phyloP scores from a whole-genome alignment of 2,888 invertebrate genomes.

The Crossocerus cetratus region DNA sequence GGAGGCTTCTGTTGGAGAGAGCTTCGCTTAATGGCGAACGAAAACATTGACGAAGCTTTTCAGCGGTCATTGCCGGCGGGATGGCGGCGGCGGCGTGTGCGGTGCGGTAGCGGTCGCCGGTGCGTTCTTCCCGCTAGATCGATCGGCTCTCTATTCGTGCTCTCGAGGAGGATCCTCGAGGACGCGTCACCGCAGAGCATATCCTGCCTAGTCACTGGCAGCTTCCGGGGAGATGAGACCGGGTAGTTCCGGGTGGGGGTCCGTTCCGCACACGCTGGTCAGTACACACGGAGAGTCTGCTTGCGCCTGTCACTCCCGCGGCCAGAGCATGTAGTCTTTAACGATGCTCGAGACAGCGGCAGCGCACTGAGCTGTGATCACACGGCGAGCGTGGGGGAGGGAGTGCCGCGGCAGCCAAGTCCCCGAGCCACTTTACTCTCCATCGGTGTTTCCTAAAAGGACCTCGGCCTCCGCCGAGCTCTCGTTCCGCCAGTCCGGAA shows the following conservation, averaged over 20 bases:
- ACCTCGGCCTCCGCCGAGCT: not conserved
- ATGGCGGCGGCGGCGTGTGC: slow-evolving; percentile 41
- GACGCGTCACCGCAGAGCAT: slow-evolving; percentile 49
- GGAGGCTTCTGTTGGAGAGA: not conserved
- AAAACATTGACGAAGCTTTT: slow-evolving; percentile 44
- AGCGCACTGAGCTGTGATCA: not conserved
- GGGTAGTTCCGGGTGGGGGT: not conserved
- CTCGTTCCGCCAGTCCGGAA: not conserved
- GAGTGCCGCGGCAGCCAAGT: not conserved
- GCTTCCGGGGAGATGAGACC: too few relatives aligned
- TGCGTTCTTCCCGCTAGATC: slow-evolving; percentile 41
- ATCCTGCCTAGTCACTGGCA: slow-evolving; percentile 27
- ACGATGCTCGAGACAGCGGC: not conserved
- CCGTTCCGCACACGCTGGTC: not conserved
- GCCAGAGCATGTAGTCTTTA: not conserved
- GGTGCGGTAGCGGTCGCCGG: slow-evolving; percentile 13
- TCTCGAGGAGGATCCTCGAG: slow-evolving; percentile 49
- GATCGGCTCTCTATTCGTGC: slow-evolving; percentile 38
- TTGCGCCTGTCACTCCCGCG: not conserved
- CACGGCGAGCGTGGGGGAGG: not conserved
- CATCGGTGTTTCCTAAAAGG: slow-evolving; percentile 11
- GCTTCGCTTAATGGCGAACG: slow-evolving; percentile 36
- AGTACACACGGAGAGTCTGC: too few relatives aligned
- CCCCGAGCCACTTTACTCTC: not conserved
- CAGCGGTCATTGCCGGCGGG: slow-evolving; percentile 44